A percentile compares a stretch with the other conserved stretches of the same genome.
These are phyloP conservation scores for Orthonyx spaldingii DNA, from an alignment of 2,113 vertebrate genomes.

Conservation along the genomic window DNA sequence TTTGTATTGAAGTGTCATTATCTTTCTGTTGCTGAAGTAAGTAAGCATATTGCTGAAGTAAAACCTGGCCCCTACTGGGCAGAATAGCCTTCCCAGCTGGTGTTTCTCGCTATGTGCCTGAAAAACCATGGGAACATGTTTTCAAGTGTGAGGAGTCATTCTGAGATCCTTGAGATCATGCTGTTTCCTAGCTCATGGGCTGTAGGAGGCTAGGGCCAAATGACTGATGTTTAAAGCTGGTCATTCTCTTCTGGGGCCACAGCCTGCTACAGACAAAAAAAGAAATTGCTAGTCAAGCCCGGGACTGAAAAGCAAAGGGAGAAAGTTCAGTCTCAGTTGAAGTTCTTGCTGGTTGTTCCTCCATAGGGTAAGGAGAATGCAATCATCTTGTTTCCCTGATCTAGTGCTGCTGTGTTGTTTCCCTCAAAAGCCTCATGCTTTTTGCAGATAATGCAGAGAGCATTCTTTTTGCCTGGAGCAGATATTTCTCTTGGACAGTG, in stretches of 20 bases:
- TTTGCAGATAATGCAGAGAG: not conserved
- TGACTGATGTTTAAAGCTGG: not conserved
- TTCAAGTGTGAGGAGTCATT: not conserved
- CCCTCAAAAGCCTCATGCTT: not conserved
- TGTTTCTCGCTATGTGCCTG: not conserved
- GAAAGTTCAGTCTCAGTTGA: not conserved
- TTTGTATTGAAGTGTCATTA: not conserved
- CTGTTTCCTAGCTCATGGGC: not conserved
- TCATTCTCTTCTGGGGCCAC: not conserved
- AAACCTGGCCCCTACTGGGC: not conserved
- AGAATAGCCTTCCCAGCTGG: not conserved
- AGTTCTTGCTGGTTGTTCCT: not conserved
- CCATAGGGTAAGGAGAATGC: not conserved
- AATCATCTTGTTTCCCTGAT: not conserved
- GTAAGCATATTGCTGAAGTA: not conserved
- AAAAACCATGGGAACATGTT: not conserved
- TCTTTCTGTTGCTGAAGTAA: not conserved
- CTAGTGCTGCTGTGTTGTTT: not conserved
- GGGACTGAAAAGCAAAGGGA: not conserved
- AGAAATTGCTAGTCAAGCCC: not conserved
- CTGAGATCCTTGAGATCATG: not conserved
- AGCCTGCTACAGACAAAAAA: not conserved
- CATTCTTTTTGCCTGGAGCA: not conserved
- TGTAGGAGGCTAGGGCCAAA: not conserved
- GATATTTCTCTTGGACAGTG: not conserved